These are phyloP conservation scores for Diloba caeruleocephala DNA, from an alignment of 2,888 invertebrate species.

Conservation along the genomic window DNA sequence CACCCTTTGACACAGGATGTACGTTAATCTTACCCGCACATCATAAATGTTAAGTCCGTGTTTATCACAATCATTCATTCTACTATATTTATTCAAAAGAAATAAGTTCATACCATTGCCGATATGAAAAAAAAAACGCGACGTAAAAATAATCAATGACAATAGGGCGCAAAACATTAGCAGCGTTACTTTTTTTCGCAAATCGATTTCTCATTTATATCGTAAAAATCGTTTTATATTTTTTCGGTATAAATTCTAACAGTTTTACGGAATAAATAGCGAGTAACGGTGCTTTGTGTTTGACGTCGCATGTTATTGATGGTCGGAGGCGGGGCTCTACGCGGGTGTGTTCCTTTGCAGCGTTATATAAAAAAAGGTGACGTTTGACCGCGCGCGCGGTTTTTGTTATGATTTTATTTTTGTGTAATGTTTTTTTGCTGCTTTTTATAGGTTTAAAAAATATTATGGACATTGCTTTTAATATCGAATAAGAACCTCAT, in stretches of 20 bases:
- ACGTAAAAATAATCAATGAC: slow-evolving; percentile 47
- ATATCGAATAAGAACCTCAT: too few species aligned
- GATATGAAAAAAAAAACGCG: slow-evolving; percentile 32
- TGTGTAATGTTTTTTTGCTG: slow-evolving; percentile 11
- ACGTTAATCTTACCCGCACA: slow-evolving; percentile 8
- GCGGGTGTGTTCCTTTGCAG: slow-evolving; percentile 66
- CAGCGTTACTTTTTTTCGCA: slow-evolving; percentile 24
- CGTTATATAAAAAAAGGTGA: slow-evolving; percentile 52
- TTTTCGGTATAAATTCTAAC: slow-evolving; percentile 53
- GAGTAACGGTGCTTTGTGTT: slow-evolving; percentile 65
- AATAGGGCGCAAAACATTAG: slow-evolving; percentile 49
- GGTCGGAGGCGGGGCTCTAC: slow-evolving; percentile 69
- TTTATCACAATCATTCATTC: slow-evolving; percentile 34
- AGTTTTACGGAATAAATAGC: slow-evolving; percentile 58
- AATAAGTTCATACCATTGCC: slow-evolving; percentile 4
- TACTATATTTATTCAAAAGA: slow-evolving; percentile 16
- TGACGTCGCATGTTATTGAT: slow-evolving; percentile 73
- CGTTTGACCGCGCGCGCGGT: slow-evolving; percentile 56
- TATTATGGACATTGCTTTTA: neutral
- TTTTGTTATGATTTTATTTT: slow-evolving; percentile 42
- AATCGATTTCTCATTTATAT: slow-evolving; percentile 54
- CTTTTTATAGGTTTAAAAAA: slow-evolving; percentile 2
- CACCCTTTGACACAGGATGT: neutral
- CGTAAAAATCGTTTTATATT: slow-evolving; percentile 46
- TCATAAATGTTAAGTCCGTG: slow-evolving; percentile 24